Evolutionary conservation across 2,888 invertebrate genomes (phyloP).

Genomic region (Melinaea menophilus): DNA sequence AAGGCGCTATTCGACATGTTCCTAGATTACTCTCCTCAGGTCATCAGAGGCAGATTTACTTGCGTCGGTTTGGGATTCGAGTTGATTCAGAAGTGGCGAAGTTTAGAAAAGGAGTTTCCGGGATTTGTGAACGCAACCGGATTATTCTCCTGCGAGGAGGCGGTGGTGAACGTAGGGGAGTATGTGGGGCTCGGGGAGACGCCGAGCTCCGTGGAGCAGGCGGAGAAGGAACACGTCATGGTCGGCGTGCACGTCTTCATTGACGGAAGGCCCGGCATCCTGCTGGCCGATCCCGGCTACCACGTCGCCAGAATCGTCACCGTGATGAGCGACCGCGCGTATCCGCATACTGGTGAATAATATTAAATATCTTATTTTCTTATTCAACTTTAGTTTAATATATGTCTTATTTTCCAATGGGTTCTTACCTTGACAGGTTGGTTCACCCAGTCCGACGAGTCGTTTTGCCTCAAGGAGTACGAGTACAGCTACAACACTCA

Average conservation of each 20-base stretch:
- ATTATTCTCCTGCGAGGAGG: conserved; percentile 93
- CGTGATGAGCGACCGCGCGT: conserved; percentile 89
- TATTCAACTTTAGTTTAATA: background rate
- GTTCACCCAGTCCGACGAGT: conserved; percentile 90
- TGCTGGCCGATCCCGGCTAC: conserved; percentile 94
- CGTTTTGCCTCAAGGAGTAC: conserved; percentile 88
- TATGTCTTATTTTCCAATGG: background rate
- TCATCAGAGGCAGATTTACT: conserved; percentile 87
- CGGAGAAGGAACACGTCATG: conserved; percentile 94
- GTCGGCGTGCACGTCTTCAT: conserved; percentile 86
- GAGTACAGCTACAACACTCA: conserved; percentile 84
- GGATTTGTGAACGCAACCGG: conserved; percentile 79
- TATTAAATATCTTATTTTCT: background rate
- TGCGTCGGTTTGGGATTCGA: conserved; percentile 93
- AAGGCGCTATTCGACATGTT: conserved; percentile 83
- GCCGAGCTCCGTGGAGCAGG: conserved; percentile 78
- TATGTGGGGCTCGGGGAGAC: conserved; percentile 77
- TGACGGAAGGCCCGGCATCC: conserved; percentile 84
- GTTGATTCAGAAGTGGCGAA: conserved; percentile 81
- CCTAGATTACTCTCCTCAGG: conserved; percentile 86
- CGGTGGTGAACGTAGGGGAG: conserved; percentile 78
- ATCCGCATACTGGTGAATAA: conserved; percentile 88
- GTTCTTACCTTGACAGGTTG: conserved; percentile 77
- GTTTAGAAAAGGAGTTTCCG: conserved; percentile 79
- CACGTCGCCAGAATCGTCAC: conserved; percentile 91